Conservation (phyloP, 92 coral and sea anemone genomes). For the Porites rus region DNA sequence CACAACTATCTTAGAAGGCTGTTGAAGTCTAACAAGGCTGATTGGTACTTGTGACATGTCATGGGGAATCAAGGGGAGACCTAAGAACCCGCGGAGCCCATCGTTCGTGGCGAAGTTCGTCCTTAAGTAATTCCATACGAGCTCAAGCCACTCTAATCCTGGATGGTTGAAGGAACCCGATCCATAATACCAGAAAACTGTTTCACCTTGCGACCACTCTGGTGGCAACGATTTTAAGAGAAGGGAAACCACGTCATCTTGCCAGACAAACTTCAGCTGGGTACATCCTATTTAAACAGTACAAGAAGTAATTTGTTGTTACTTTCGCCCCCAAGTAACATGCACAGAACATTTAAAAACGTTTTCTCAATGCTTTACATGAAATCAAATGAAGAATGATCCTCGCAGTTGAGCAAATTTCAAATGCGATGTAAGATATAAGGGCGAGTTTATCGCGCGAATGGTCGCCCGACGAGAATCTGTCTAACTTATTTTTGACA, state of each 20-base stretch:
- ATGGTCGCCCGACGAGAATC: no score
- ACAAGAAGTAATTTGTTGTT: no score
- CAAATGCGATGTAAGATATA: no score
- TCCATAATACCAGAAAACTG: conserved; percentile 71
- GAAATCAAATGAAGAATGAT: no score
- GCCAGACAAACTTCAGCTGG: conserved; percentile 67
- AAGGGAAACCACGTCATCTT: conserved; percentile 50
- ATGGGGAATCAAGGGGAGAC: conserved; percentile 75
- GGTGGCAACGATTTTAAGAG: conserved; percentile 66
- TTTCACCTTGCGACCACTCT: conserved; percentile 57
- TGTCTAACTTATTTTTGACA: no score
- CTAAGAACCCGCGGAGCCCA: conserved; percentile 49
- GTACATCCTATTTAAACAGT: conserved; percentile 44
- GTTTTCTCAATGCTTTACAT: no score
- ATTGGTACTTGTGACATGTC: conserved; percentile 28
- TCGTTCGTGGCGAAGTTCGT: conserved; percentile 43
- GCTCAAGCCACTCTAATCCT: conserved; percentile 74
- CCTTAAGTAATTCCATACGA: conserved; percentile 79
- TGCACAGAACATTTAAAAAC: no score
- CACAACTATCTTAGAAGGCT: neutral
- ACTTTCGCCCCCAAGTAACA: neutral
- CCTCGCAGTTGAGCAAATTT: neutral
- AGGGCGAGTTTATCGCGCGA: no score
- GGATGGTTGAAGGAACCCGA: conserved; percentile 56
- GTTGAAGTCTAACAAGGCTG: conserved; percentile 53